Evolutionary conservation across 2,888 invertebrate genomes (phyloP).

Genomic region (Sphaerophoria rueppellii): DNA sequence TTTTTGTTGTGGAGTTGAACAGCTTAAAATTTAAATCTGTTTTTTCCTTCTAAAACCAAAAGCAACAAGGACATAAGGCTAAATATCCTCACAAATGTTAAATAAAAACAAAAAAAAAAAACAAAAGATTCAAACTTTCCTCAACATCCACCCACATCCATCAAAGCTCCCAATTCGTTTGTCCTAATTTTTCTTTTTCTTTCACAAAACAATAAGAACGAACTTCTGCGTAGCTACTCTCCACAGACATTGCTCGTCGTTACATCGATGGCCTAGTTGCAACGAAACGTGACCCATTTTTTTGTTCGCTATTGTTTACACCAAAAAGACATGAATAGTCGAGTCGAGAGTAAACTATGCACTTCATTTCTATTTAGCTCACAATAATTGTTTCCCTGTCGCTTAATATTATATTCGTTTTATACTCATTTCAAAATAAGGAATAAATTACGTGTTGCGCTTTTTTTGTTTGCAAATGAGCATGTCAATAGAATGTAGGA

Average conservation of each 20-base stretch:
- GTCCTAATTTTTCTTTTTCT: not conserved
- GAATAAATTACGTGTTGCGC: slow-evolving; percentile 30
- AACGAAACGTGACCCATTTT: slow-evolving; percentile 55
- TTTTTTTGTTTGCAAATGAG: not conserved
- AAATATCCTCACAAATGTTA: not conserved
- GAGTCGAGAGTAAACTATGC: slow-evolving; percentile 11
- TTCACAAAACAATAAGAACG: not conserved
- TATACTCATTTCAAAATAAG: slow-evolving; percentile 20
- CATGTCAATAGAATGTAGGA: not conserved
- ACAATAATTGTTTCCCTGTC: slow-evolving; percentile 18
- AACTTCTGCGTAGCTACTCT: not conserved
- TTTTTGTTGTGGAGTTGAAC: no score
- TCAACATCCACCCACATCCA: not conserved
- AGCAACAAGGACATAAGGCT: no score
- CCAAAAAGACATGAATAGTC: slow-evolving; percentile 13
- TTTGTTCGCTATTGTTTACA: slow-evolving; percentile 38
- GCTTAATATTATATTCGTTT: not conserved
- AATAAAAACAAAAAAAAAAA: not conserved
- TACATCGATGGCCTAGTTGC: slow-evolving; percentile 65
- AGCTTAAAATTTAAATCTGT: no score
- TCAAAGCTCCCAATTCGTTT: not conserved
- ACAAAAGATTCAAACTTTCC: not conserved
- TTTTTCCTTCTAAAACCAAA: no score
- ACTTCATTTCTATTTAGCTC: slow-evolving; percentile 22
- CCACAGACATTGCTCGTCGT: slow-evolving; percentile 36